Base-by-base conservation (phyloP, 2,888 invertebrate species). In the Drosophila sordidula region DNA sequence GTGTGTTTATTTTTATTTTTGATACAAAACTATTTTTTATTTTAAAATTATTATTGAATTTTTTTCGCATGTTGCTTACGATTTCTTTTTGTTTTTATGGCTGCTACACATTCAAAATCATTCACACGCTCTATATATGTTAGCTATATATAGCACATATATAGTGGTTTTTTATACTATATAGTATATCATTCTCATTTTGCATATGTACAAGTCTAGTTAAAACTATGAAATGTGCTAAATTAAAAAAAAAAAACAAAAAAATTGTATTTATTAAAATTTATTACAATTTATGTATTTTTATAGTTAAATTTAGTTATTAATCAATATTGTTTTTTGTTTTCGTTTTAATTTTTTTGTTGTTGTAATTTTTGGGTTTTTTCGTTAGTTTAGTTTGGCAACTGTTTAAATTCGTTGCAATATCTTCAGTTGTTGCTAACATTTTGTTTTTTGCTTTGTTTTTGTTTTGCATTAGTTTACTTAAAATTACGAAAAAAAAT, bases 401-500 rank as follows among this genome's bases (percentile, higher is more conserved):
- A 86, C 86, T 89, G 69, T 74, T 81, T 88, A 86, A 86, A 86
- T 86, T 86, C 86, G 86, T 86, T 86, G 86, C 89, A 86, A 81
- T 89, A 73, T 88, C 84, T 70, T 78, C 87, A 86, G 81, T 85
- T 88, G 83, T 71, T 87, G 77, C 88, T 87, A 87, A 88, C 78
- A 78, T 70, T 67, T 65, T 14, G 9, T 14, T 32, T 25, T 18
- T 56, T 49, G 25, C 41, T 26, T 9, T 42, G 18, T 29, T 51
- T 32, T 39, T n/a, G 38, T 52, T 54, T 66, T 57, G 75, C 73
- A 85, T 85, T 85, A 68, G 73, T 86, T 85, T 85, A 88, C 85
- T 85, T 85, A 85, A 69, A 69, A 66, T 65, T 88, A 85, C 32
- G 72, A 78, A 80, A 86, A 88, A 85, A 85, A 85, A 51, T 66